Base-by-base conservation (phyloP, 2,797 vertebrate genomes). In the Anas bernieri region DNA sequence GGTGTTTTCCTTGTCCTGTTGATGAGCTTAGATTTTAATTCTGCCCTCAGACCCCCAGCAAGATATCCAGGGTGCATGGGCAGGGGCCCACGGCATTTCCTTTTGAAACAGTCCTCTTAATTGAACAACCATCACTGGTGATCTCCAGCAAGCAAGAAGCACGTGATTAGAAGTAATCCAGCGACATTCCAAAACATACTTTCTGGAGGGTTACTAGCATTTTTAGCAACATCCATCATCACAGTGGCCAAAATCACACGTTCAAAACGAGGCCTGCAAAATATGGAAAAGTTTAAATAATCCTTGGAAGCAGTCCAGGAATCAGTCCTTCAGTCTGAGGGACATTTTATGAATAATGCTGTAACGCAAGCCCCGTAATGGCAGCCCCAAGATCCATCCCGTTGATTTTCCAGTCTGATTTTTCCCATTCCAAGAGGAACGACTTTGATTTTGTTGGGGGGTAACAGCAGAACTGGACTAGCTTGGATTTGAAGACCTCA, bases 261-360 rank as follows among this genome's bases (percentile, higher is more conserved):
- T 85, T 82, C 67, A 56, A 39, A 92, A 39, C 0, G 2, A 90
- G 92, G 41, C 63, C 56, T 61, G 76, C 62, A 84, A 90, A 92
- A 85, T 82, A 85, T 39, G 96, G 96, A 96, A 95, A 96, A 96
- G 75, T 35, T 96, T 54, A 94, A 96, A 92, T 91, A 85, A 91
- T 64, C 62, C 66, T 90, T 96, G 95, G 93, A 93, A 91, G 45
- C 11, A 2, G 16, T 41, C 94, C 96, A 96, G 78, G 83, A 66
- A 16, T 3, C 61, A 81, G 86, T 89, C 93, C 62, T 46, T 91
- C 56, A 78, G 81, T 33, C 78, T 95, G 78, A 41, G 76, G 59
- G 77, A 86, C 73, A 41, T 83, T 50, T 83, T 33, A 17, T 62
- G 86, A 96, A 62, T 70, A 93, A 41, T 33, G 6, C 43, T 22